phyloP scores from a whole-genome alignment of 2,113 vertebrate species.

The Dasyprocta punctata region DNA sequence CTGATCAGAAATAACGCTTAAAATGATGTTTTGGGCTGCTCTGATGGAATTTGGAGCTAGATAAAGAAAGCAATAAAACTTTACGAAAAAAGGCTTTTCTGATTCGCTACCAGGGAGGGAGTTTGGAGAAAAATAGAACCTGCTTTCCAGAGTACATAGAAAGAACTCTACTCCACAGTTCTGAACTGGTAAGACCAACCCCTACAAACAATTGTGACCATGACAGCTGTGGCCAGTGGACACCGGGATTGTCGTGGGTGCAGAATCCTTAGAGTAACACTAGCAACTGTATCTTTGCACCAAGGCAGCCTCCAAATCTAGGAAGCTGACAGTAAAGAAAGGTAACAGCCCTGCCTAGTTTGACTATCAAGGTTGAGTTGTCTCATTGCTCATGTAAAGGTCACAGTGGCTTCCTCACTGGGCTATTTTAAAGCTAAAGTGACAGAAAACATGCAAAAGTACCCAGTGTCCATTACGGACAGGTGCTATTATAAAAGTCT shows the following conservation, averaged over 20 bases:
- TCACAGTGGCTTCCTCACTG: not conserved
- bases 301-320: not conserved
- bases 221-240: not conserved
- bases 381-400: not conserved
- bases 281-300: not conserved
- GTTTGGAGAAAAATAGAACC: not conserved
- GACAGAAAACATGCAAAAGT: not conserved
- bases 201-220: not conserved
- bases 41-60: not conserved
- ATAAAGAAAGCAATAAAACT: not conserved
- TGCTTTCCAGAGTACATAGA: not conserved
- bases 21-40: not conserved
- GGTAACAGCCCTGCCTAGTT: not conserved
- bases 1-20: not conserved
- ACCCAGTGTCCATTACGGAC: accelerated
- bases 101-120: not conserved
- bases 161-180: not conserved
- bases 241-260: not conserved
- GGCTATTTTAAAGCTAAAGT: not conserved
- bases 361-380: not conserved
- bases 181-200: not conserved
- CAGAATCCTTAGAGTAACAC: not conserved
- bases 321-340: not conserved
- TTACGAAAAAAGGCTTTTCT: not conserved
- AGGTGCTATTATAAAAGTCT: conserved; percentile 69